Conservation (phyloP, 2,113 vertebrate species). For the Pholis gunnellus region DNA sequence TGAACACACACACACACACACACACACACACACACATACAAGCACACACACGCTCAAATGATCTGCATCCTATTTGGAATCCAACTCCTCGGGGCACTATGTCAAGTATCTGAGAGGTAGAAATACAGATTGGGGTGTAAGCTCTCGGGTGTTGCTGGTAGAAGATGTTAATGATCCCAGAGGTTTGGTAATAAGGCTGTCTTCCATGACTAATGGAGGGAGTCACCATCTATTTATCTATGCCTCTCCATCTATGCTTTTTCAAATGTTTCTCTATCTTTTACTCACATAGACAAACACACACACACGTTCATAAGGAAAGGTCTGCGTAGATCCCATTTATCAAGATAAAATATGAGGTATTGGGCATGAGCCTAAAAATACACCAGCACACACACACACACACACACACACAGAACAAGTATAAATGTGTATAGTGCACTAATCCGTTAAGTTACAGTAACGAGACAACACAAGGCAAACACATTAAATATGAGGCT, state of each 20-base stretch:
- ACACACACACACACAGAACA: background rate
- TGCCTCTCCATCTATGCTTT: conserved; percentile 14
- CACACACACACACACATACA: conserved; percentile 3
- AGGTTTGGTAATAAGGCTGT: conserved; percentile 56
- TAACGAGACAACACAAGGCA: background rate
- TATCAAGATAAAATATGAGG: conserved; percentile 35
- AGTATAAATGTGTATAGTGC: background rate
- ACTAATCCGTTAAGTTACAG: conserved; percentile 17
- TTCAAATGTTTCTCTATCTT: background rate
- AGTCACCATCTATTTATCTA: conserved; percentile 49
- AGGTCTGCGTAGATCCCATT: conserved; percentile 26
- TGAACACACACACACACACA: conserved; percentile 7
- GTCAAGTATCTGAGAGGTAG: conserved; percentile 19
- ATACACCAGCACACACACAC: background rate
- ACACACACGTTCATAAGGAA: background rate
- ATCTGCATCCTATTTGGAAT: conserved; percentile 38
- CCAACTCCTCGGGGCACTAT: conserved; percentile 22
- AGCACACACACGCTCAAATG: background rate
- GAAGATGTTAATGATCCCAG: conserved; percentile 64
- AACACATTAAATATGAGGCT: conserved; percentile 18
- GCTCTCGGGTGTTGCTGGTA: conserved; percentile 15
- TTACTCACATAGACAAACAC: background rate
- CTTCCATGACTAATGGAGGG: conserved; percentile 59
- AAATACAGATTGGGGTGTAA: conserved; percentile 9
- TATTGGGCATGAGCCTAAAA: conserved; percentile 31